Percentiles rank a stretch among this genome's conserved stretches.
phyloP scores from a whole-genome alignment of 2,113 vertebrate species.

The Triplophysa tibetana region DNA sequence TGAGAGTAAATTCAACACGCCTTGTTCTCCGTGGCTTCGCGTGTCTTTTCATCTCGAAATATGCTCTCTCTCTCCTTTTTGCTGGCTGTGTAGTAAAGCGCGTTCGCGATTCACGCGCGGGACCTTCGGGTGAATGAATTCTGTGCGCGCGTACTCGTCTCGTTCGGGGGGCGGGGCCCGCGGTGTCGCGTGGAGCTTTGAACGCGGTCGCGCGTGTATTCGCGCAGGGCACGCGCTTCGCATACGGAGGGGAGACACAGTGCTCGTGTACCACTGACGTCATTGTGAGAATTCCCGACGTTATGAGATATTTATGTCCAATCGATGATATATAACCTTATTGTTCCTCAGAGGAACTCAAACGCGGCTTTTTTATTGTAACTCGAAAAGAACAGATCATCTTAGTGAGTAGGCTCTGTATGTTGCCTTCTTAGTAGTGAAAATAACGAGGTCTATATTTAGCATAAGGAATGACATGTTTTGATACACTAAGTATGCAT shows the following conservation, averaged over 20 bases:
- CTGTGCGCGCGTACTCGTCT: slow-evolving; percentile 52
- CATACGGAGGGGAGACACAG: slow-evolving; percentile 31
- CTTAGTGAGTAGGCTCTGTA: too few relatives aligned
- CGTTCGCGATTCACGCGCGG: slow-evolving; percentile 60
- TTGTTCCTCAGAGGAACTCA: neutral
- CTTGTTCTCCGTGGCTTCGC: neutral
- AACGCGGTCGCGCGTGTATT: slow-evolving; percentile 49
- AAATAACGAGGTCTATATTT: slow-evolving; percentile 20
- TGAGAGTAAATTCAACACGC: neutral
- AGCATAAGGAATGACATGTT: slow-evolving; percentile 4
- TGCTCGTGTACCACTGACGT: slow-evolving; percentile 34
- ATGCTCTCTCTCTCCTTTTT: slow-evolving; percentile 16
- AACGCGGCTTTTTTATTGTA: neutral
- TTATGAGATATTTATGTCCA: slow-evolving; percentile 13
- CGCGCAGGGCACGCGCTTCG: slow-evolving; percentile 48
- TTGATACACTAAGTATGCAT: slow-evolving; percentile 15
- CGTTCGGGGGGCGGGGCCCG: slow-evolving; percentile 50
- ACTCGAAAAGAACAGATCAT: too few relatives aligned
- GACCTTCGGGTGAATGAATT: slow-evolving; percentile 65
- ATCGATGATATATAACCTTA: neutral
- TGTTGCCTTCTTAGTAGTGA: slow-evolving; percentile 7
- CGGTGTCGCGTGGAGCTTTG: slow-evolving; percentile 58
- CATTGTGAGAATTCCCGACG: slow-evolving; percentile 47
- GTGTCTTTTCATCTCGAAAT: slow-evolving; percentile 19
- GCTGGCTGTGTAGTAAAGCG: slow-evolving; percentile 63